Evolutionary conservation across 2,888 invertebrate genomes (phyloP).

Genomic region (Drosophila lutescens): DNA sequence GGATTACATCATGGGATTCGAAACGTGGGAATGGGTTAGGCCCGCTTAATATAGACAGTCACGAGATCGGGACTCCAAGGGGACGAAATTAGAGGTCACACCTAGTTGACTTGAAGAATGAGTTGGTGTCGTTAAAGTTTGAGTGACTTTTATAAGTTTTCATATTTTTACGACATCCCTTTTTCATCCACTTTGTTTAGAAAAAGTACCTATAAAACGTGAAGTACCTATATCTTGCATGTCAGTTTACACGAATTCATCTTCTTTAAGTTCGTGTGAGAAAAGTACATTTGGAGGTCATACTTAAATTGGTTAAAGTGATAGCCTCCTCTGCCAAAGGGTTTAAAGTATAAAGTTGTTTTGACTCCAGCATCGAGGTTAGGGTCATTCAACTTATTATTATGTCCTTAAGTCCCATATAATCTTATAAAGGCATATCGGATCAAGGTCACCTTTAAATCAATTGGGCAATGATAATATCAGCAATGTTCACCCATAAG

Average conservation of each 20-base stretch:
- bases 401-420: too few species aligned
- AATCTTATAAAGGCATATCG: background rate
- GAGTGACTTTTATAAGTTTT: slow-evolving; percentile 2
- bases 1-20: slow-evolving; percentile 53
- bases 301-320: background rate
- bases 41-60: slow-evolving; percentile 14
- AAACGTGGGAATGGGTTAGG: background rate
- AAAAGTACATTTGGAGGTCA: background rate
- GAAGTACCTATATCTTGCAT: too few species aligned
- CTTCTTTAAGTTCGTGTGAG: background rate
- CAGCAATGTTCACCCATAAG: background rate
- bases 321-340: background rate
- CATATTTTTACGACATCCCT: slow-evolving; percentile 9
- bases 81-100: slow-evolving; percentile 24
- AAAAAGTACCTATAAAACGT: too few species aligned
- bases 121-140: slow-evolving; percentile 9
- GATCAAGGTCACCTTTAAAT: background rate
- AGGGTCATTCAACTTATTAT: too few species aligned
- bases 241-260: too few species aligned
- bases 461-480: background rate
- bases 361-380: too few species aligned
- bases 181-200: slow-evolving; percentile 1
- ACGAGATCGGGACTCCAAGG: slow-evolving; percentile 19
- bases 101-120: background rate
- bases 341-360: too few species aligned